Evolutionary conservation across 2,113 vertebrate genomes (phyloP).

Genomic region (Gulo gulo): DNA sequence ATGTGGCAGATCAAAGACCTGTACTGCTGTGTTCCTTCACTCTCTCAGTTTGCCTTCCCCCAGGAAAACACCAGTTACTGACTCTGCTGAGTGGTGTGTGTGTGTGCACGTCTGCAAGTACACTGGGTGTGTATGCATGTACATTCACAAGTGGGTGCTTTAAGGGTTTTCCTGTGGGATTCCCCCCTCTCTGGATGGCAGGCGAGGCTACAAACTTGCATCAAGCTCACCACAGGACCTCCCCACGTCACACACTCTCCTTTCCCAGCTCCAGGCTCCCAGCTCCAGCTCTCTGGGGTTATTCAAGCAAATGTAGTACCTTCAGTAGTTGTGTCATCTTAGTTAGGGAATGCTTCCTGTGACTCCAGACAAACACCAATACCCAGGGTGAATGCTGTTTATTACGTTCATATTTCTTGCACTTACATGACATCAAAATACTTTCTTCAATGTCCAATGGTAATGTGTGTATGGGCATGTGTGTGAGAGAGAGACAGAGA

Average conservation of each 20-base stretch:
- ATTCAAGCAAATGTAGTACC: conserved; percentile 73
- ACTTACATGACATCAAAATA: not conserved
- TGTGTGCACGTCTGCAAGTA: not conserved
- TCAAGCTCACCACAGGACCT: not conserved
- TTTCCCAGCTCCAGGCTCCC: conserved; percentile 43
- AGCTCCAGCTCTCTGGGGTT: conserved; percentile 52
- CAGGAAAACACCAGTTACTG: not conserved
- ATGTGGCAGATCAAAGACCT: not conserved
- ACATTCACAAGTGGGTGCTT: not conserved
- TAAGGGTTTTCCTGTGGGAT: not conserved
- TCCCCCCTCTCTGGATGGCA: not conserved
- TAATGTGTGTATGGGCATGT: not conserved
- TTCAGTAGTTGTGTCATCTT: conserved; percentile 66
- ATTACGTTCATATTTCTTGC: conserved; percentile 66
- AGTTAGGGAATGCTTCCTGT: conserved; percentile 43
- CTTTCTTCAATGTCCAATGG: conserved; percentile 42
- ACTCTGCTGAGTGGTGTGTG: not conserved
- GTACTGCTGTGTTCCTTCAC: not conserved
- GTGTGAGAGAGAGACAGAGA: not conserved
- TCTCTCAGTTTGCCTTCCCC: not conserved
- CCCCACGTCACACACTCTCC: not conserved
- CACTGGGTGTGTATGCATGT: fast-evolving
- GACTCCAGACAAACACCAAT: conserved; percentile 57
- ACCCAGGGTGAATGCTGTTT: conserved; percentile 55
- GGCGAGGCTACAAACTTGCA: conserved; percentile 15